A percentile compares a stretch with the other conserved stretches of the same genome.
Conservation (phyloP, 2,797 vertebrate species). For the Rhinoraja longicauda region DNA sequence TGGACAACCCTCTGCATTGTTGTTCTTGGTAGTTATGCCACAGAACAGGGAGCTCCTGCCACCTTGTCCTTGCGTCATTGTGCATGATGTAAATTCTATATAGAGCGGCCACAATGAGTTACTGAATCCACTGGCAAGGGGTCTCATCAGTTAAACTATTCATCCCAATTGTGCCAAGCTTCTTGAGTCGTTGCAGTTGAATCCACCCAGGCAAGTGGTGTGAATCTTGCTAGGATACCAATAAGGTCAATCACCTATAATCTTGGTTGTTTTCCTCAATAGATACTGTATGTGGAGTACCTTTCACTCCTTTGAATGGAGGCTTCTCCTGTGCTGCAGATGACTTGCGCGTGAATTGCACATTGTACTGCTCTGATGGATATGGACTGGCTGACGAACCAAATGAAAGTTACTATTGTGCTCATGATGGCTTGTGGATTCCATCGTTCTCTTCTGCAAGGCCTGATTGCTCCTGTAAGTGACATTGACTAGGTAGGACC, state of each 20-base stretch:
- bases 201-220: no score
- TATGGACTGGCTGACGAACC: constrained; percentile 84
- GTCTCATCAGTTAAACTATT: not conserved
- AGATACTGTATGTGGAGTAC: constrained; percentile 80
- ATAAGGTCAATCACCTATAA: not conserved
- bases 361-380: constrained; percentile 75
- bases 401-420: constrained; percentile 78
- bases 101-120: not conserved
- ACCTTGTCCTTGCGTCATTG: no score
- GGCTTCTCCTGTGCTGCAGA: constrained; percentile 75
- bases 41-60: not conserved
- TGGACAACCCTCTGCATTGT: not conserved
- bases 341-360: constrained; percentile 76
- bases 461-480: constrained; percentile 87
- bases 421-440: constrained; percentile 80
- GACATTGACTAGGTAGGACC: constrained; percentile 5
- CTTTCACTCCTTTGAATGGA: constrained; percentile 78
- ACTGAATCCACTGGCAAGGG: not conserved
- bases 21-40: not conserved
- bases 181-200: not conserved
- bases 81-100: not conserved
- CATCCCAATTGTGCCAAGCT: not conserved
- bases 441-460: constrained; percentile 73
- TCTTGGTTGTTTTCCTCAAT: not conserved
- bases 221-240: not conserved